These are phyloP conservation scores for Halocaridina rubra DNA, from an alignment of 2,888 invertebrate genomes.

Conservation along the genomic window DNA sequence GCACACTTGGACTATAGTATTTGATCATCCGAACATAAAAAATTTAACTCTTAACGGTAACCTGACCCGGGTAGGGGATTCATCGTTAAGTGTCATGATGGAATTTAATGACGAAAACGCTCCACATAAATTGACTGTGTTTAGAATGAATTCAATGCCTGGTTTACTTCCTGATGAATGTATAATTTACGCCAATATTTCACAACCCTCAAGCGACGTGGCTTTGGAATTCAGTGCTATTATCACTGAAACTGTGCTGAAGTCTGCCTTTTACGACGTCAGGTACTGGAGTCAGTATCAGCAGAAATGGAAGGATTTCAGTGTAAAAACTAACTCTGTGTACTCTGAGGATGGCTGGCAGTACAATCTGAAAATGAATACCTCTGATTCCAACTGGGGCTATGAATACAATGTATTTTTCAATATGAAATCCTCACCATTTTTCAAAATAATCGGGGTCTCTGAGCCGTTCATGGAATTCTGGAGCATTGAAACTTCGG, in stretches of 20 bases:
- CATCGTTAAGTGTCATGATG: background rate
- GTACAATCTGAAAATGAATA: background rate
- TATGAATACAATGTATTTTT: slow-evolving; percentile 9
- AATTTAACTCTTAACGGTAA: slow-evolving; percentile 18
- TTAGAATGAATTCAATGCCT: background rate
- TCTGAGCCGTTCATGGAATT: background rate
- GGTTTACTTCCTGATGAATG: background rate
- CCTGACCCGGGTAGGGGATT: background rate
- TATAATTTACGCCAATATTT: background rate
- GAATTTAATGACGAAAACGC: slow-evolving; percentile 34
- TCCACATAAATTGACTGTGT: slow-evolving; percentile 14
- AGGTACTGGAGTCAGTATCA: slow-evolving; percentile 28
- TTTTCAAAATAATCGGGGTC: slow-evolving; percentile 7
- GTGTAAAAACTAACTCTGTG: background rate
- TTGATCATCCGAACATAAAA: slow-evolving; percentile 20
- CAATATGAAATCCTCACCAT: background rate
- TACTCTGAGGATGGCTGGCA: background rate
- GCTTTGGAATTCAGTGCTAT: background rate
- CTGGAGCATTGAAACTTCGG: slow-evolving; percentile 9
- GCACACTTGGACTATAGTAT: slow-evolving; percentile 3
- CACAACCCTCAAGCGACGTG: slow-evolving; percentile 18
- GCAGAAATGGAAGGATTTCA: slow-evolving; percentile 9
- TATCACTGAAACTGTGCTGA: background rate
- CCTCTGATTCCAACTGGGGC: slow-evolving; percentile 14
- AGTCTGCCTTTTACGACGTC: background rate